These are phyloP conservation scores for Tryphoninae sp. DNA, from an alignment of 2,888 invertebrate genomes.

Conservation along the genomic window DNA sequence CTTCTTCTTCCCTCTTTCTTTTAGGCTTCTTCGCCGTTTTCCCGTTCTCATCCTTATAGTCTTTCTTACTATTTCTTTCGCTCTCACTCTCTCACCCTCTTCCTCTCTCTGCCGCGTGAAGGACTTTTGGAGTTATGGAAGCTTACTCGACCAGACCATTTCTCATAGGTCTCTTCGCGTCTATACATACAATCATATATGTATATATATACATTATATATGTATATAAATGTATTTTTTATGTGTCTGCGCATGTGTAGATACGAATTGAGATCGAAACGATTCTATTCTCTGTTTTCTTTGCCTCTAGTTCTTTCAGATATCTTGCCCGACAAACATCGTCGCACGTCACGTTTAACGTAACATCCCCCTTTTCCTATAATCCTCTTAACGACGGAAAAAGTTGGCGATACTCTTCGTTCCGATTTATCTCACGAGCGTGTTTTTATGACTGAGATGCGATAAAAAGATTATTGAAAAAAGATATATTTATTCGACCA, in stretches of 20 bases:
- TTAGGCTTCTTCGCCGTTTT: conserved; percentile 29
- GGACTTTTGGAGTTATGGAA: conserved; percentile 47
- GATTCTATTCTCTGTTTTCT: neutral
- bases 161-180: conserved; percentile 22
- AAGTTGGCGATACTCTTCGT: neutral
- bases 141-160: conserved; percentile 45
- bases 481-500: neutral
- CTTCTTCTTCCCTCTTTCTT: conserved; percentile 7
- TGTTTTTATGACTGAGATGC: neutral
- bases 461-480: neutral
- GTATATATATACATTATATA: too few species aligned
- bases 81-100: conserved; percentile 1
- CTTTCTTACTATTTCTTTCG: conserved; percentile 1
- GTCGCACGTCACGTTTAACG: neutral
- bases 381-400: neutral
- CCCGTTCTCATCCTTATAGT: conserved; percentile 51
- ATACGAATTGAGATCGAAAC: conserved; percentile 5
- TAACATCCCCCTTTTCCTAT: neutral
- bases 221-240: conserved; percentile 14
- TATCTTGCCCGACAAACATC: neutral
- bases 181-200: neutral
- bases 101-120: conserved; percentile 9
- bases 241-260: conserved; percentile 1
- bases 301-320: neutral
- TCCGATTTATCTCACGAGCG: neutral